Base-by-base conservation (phyloP, 2,113 vertebrate genomes). In the Uria aalge region DNA sequence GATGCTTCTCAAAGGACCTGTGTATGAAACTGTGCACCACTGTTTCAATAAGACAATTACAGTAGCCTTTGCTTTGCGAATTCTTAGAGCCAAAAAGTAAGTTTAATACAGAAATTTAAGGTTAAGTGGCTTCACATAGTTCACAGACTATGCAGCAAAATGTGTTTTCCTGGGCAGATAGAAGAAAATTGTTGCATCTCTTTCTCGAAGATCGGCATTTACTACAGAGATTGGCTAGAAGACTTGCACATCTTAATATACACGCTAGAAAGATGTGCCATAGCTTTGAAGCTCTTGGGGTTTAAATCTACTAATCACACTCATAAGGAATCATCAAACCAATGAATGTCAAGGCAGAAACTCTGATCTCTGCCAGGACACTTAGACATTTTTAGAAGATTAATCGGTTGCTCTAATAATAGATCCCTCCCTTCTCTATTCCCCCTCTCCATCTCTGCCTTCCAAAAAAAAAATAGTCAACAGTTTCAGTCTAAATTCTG, bases 1-100 rank as follows among this genome's bases (percentile, higher is more conserved):
- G 13, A 29, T 18, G n/a, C 43, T 71, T 8, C 75, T 36, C 29
- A 8, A 38, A 74, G 36, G 12, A 14, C 22, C 59, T 36, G 8
- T 7, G 0, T 4, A 4, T n/a, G 59, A 29, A 71, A 23, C 4
- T 32, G 8, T 2, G 11, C 60, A 32, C 60, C 30, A 24, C 3
- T 34, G 15, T 29, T 73, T 60, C 5, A 48, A 8, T 0, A 8
- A 23, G 26, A 60, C 43, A 75, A 27, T 24, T 6, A 11, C 27
- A 60, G 45, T 15, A 80, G 43, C 9, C 0, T 50, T 72, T 34
- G 5, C 34, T 27, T 1, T 11, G 41, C 11, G 29, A 69, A 53
- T n/a, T 13, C 36, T 77, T 11, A 22, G 15, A 27, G 38, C 52
- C 69, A 38, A 85, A 90, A 63, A 13, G 26, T 41, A 50, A 27